phyloP scores from a whole-genome alignment of 2,797 vertebrate genomes.

The Gymnoscopelus microlampas region DNA sequence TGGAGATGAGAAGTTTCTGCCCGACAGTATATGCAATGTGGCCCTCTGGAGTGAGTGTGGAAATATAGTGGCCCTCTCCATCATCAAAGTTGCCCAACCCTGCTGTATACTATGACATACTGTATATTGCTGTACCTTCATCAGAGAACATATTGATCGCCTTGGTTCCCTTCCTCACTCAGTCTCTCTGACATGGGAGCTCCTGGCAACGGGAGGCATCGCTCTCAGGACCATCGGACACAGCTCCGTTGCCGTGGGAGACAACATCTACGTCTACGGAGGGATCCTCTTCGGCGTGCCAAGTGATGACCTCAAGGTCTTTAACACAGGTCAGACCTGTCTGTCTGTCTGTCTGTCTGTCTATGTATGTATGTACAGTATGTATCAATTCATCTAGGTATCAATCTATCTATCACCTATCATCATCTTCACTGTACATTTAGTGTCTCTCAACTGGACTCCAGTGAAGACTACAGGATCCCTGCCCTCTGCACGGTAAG shows the following conservation, averaged over 20 bases:
- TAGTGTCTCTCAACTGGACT: conserved; percentile 80
- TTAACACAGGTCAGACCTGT: conserved; percentile 78
- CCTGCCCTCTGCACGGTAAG: conserved; percentile 74
- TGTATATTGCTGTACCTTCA: too few species aligned
- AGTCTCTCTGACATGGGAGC: conserved; percentile 80
- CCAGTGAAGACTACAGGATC: conserved; percentile 77
- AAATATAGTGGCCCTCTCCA: too few species aligned
- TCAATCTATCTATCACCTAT: not conserved
- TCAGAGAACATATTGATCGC: too few species aligned
- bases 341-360: not conserved
- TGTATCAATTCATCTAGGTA: not conserved
- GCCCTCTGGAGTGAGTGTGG: too few species aligned
- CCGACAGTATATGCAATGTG: too few species aligned
- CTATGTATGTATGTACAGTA: not conserved
- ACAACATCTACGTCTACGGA: conserved; percentile 81
- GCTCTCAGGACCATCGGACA: conserved; percentile 65
- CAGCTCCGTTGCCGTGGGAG: conserved; percentile 71
- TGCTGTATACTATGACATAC: too few species aligned
- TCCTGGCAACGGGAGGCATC: conserved; percentile 60
- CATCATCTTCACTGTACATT: conserved; percentile 35
- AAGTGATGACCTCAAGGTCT: conserved; percentile 77
- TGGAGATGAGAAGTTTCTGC: too few species aligned
- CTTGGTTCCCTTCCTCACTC: not conserved
- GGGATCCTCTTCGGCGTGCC: conserved; percentile 64
- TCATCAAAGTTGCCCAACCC: too few species aligned